Evolutionary conservation across 2,797 vertebrate genomes (phyloP), one percentile per base, ranked within the genome.

Genomic region (Sebastiscus albofasciatus): DNA sequence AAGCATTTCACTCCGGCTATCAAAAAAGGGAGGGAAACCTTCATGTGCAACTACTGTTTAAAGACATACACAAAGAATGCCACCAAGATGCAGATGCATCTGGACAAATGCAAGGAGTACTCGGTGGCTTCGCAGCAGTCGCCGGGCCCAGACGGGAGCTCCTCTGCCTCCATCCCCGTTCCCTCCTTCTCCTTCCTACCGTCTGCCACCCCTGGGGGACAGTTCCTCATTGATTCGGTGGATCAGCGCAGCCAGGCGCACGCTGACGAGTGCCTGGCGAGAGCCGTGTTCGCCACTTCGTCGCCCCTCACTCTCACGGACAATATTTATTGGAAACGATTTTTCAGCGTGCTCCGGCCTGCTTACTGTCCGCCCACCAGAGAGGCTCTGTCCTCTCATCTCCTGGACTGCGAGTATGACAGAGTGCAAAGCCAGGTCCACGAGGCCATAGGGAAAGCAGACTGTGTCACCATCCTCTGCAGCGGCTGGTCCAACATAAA

Each of bases 71-170:
- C 87, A 1, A 89, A 92, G 73, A 92, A 90, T 4, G 90, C 85
- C 1, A 92, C 88, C 49, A 91, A 92, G 82, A 90, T 90, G 87
- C 90, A 92, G 87, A 84, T 89, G 72, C 90, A 92, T 71, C 73
- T 93, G 74, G 80, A 87, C 74, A 89, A 93, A 72, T 92, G 89
- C 72, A 89, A 92, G 69, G 80, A 87, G 58, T 87, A 87, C 71
- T 88, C 84, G 2, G 61, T 75, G 39, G 55, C 74, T 27, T 88
- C 42, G 0, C 88, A 90, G 73, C 85, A 81, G 82, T 91, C 90
- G 0, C 80, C 86, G 0, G 84, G 85, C 49, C 72, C 83, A 4
- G 86, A 91, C 22, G 78, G 84, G 31, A 86, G 87, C 70, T 90
- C 87, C 36, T 90, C 90, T 24, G 86, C 89, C 59, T 90, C 87